These are phyloP conservation scores for Hiodon tergisus DNA, from an alignment of 2,113 vertebrate genomes.

Conservation along the genomic window DNA sequence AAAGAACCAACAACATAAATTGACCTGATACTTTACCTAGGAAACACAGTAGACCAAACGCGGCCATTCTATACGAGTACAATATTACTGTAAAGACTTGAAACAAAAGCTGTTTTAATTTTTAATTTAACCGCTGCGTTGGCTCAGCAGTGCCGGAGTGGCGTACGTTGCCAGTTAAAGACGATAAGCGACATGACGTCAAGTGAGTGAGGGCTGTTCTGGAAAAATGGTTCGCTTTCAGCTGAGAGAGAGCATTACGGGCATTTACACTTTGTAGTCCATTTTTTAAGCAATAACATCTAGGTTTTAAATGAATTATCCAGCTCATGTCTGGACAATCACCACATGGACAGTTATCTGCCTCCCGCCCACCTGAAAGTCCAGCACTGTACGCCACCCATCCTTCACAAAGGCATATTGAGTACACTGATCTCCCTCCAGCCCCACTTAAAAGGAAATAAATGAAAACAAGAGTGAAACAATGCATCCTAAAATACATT, in stretches of 20 bases:
- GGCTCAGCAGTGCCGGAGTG: conserved; percentile 5
- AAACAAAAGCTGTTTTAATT: conserved; percentile 9
- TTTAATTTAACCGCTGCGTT: conserved; percentile 14
- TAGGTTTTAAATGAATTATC: too few species aligned
- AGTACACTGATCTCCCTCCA: too few species aligned
- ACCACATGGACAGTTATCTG: too few species aligned
- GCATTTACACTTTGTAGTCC: neutral
- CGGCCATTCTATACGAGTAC: neutral
- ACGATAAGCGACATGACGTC: neutral
- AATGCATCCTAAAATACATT: too few species aligned
- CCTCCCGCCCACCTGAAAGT: too few species aligned
- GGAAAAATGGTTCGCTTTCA: neutral
- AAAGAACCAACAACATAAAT: too few species aligned
- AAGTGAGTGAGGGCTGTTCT: conserved; percentile 7
- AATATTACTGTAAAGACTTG: neutral
- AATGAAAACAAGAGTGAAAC: too few species aligned
- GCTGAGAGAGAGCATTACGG: neutral
- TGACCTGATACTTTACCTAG: neutral
- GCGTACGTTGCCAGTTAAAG: neutral
- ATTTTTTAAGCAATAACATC: too few species aligned
- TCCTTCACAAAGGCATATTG: too few species aligned
- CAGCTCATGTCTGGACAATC: too few species aligned
- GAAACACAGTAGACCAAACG: neutral
- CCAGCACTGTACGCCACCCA: too few species aligned
- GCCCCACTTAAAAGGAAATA: too few species aligned